These are phyloP conservation scores for Sciurus carolinensis DNA, from an alignment of 2,797 vertebrate species.

Conservation along the genomic window DNA sequence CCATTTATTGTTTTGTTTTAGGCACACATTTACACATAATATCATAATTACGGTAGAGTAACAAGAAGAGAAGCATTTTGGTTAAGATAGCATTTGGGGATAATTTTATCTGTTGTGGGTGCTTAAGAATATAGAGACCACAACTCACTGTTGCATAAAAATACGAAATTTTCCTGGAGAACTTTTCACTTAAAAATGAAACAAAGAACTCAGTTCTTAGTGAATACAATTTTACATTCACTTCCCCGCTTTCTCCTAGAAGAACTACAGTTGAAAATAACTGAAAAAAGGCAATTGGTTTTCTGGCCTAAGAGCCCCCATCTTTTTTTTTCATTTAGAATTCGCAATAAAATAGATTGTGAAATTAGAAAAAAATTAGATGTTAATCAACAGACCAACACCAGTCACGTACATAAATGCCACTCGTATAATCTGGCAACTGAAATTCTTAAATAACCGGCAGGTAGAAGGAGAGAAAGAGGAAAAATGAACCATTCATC, in stretches of 20 bases:
- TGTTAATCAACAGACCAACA: conserved; percentile 80
- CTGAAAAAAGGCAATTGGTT: conserved; percentile 45
- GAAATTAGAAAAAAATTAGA: conserved; percentile 85
- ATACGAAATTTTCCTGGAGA: conserved; percentile 38
- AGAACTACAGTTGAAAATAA: conserved; percentile 57
- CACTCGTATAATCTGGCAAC: conserved; percentile 77
- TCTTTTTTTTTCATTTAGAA: conserved; percentile 61
- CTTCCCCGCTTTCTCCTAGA: conserved; percentile 28
- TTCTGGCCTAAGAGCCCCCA: conserved; percentile 18
- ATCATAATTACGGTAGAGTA: conserved; percentile 39
- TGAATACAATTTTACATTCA: conserved; percentile 68
- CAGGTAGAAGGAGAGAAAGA: conserved; percentile 80
- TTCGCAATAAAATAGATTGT: conserved; percentile 77
- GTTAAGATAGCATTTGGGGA: conserved; percentile 39
- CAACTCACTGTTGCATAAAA: conserved; percentile 51
- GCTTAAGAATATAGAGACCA: conserved; percentile 58
- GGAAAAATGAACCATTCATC: conserved; percentile 65
- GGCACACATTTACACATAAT: conserved; percentile 56
- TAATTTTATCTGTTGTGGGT: conserved; percentile 50
- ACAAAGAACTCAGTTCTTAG: conserved; percentile 75
- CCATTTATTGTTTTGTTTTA: conserved; percentile 60
- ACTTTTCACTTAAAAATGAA: conserved; percentile 22
- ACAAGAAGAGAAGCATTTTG: conserved; percentile 44
- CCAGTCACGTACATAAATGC: conserved; percentile 50
- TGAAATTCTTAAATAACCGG: conserved; percentile 80